phyloP scores from a whole-genome alignment of 2,888 invertebrate genomes.

The Oxytorus armatus region DNA sequence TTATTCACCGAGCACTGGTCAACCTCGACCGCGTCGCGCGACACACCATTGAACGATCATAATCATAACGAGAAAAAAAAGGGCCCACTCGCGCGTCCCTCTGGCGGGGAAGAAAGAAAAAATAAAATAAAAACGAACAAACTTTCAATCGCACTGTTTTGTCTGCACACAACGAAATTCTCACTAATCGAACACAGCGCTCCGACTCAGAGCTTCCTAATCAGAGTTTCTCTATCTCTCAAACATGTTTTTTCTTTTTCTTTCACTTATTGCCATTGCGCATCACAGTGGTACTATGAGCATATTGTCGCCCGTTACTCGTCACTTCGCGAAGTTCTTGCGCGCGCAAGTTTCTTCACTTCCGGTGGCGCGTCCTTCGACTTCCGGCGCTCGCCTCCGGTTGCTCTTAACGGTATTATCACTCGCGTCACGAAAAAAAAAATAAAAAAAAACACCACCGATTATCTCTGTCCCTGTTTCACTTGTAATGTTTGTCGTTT shows the following conservation, averaged over 20 bases:
- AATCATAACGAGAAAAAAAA: slow-evolving; percentile 11
- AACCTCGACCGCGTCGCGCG: slow-evolving; percentile 33
- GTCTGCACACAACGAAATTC: slow-evolving; percentile 19
- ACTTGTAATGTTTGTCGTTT: background rate
- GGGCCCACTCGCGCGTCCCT: background rate
- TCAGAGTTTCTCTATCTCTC: background rate
- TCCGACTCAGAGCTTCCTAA: background rate
- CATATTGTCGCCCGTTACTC: background rate
- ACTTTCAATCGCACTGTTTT: slow-evolving; percentile 29
- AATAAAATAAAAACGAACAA: slow-evolving; percentile 14
- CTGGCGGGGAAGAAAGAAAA: background rate
- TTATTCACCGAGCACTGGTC: slow-evolving; percentile 59
- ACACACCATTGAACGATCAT: slow-evolving; percentile 43
- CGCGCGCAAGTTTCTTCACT: slow-evolving; percentile 32
- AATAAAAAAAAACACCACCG: background rate
- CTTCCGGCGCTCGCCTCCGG: slow-evolving; percentile 32
- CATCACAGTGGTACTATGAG: background rate
- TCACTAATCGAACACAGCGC: background rate
- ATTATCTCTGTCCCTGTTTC: background rate
- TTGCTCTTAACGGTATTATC: slow-evolving; percentile 5
- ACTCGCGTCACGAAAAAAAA: slow-evolving; percentile 1
- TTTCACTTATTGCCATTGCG: background rate
- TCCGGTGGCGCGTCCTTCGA: slow-evolving; percentile 57
- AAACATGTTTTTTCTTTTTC: background rate
- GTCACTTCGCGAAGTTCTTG: slow-evolving; percentile 16